Evolutionary conservation across 2,113 vertebrate species (phyloP).

Genomic region (Dolichallabes microphthalmus): DNA sequence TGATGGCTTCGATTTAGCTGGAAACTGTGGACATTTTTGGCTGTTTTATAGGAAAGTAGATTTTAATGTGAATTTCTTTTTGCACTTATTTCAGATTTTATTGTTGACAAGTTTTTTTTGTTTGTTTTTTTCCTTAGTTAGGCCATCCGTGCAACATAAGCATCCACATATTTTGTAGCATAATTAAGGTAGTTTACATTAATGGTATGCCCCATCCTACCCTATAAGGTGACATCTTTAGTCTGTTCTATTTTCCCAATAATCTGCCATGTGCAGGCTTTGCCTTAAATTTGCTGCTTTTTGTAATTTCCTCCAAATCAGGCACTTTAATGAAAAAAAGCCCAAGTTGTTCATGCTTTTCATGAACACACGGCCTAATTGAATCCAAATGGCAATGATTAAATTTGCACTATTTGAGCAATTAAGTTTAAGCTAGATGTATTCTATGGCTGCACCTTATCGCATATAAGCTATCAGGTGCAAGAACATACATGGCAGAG

Average conservation of each 20-base stretch:
- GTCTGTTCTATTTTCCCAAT: not conserved
- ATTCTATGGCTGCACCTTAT: not conserved
- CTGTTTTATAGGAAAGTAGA: conserved; percentile 12
- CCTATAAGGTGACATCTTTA: conserved; percentile 3
- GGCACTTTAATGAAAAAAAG: conserved; percentile 26
- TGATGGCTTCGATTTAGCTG: conserved; percentile 28
- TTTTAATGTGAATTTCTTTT: conserved; percentile 3
- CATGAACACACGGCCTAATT: not conserved
- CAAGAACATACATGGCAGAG: not conserved
- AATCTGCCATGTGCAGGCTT: conserved; percentile 16
- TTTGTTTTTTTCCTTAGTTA: not conserved
- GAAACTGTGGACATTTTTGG: not conserved
- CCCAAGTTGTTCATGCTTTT: conserved; percentile 4
- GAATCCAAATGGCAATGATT: conserved; percentile 17
- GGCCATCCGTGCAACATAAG: conserved; percentile 8
- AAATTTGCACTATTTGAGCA: conserved; percentile 31
- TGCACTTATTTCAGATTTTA: not conserved
- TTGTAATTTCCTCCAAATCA: conserved; percentile 1
- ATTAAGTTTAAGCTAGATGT: not conserved
- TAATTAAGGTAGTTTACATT: not conserved
- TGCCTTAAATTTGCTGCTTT: conserved; percentile 42
- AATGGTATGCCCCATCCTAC: conserved; percentile 3
- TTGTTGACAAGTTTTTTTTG: not conserved
- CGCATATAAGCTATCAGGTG: not conserved
- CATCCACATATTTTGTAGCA: conserved; percentile 34